Conservation (phyloP, 2,113 vertebrate genomes). For the Synodontis membranacea region DNA sequence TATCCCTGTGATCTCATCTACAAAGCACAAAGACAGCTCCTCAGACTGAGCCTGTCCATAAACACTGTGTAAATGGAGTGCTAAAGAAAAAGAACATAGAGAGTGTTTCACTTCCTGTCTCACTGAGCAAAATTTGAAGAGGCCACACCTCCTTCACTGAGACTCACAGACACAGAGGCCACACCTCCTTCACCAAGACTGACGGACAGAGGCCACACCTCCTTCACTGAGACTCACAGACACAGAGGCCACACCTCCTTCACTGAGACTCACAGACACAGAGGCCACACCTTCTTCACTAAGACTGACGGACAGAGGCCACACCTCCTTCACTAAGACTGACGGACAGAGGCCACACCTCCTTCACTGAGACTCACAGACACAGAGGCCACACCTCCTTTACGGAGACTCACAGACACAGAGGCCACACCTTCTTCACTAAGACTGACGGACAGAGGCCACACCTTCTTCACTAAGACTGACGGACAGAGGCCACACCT, state of each 20-base stretch:
- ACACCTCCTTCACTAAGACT: not conserved
- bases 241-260: not conserved
- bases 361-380: not conserved
- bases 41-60: not conserved
- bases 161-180: too few relatives aligned
- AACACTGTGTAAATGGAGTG: not conserved
- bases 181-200: too few relatives aligned
- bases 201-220: too few relatives aligned
- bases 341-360: not conserved
- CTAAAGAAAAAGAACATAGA: not conserved
- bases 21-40: not conserved
- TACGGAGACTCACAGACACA: not conserved
- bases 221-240: not conserved
- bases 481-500: not conserved
- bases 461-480: not conserved
- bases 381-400: not conserved
- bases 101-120: not conserved
- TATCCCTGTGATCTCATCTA: conserved; percentile 56
- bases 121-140: not conserved
- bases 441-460: not conserved
- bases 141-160: too few relatives aligned
- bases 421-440: not conserved
- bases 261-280: not conserved
- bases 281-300: not conserved
- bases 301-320: not conserved